phyloP scores from a whole-genome alignment of 2,113 vertebrate genomes.

The Rattus norvegicus region GRCr8 NC_086032.1:15937001-15937500 shows the following conservation, averaged over 20 bases:
- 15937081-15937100: not conserved
- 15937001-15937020: not conserved
- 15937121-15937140: not conserved
- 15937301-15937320: not conserved
- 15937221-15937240: not conserved
- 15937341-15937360: not conserved
- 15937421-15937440: not conserved
- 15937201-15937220: no score
- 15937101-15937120: not conserved
- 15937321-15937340: not conserved
- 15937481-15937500: not conserved
- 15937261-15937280: not conserved
- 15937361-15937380: not conserved
- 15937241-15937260: not conserved
- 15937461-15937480: not conserved
- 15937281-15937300: not conserved
- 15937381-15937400: not conserved
- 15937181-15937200: not conserved
- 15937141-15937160: not conserved
- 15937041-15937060: not conserved
- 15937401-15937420: not conserved
- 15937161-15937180: no score
- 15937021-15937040: not conserved
- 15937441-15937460: not conserved
- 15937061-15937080: not conserved